Conservation (phyloP, 2,888 invertebrate genomes). For the Dryocosmus kuriphilus region DNA sequence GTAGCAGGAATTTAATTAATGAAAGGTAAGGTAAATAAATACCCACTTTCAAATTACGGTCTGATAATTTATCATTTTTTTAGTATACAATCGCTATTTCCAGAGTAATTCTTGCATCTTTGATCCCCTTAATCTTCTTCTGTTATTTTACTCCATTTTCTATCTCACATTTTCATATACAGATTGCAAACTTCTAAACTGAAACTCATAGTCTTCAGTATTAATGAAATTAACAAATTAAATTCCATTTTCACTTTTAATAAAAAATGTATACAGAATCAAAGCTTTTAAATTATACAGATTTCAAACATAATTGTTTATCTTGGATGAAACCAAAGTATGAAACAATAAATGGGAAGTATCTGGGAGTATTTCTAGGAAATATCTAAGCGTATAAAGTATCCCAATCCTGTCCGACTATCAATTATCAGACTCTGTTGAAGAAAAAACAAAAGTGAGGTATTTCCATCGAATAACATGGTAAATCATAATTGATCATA, state of each 20-base stretch:
- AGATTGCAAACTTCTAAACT: not conserved
- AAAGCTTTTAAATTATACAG: too few relatives aligned
- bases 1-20: conserved; percentile 1
- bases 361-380: not conserved
- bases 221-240: too few relatives aligned
- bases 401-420: not conserved
- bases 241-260: too few relatives aligned
- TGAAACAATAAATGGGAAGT: not conserved
- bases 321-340: conserved; percentile 1
- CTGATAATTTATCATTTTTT: not conserved
- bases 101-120: not conserved
- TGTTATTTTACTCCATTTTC: not conserved
- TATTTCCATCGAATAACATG: conserved; percentile 7
- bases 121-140: not conserved
- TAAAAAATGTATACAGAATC: too few relatives aligned
- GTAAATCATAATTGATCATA: conserved; percentile 19
- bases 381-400: conserved; percentile 12
- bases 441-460: not conserved
- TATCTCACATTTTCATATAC: not conserved
- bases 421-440: conserved; percentile 15
- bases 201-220: not conserved
- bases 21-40: not conserved
- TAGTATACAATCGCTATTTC: not conserved
- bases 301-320: not conserved
- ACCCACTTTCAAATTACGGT: not conserved